Percentiles rank a stretch among this genome's conserved stretches.
Conservation (phyloP, 2,113 vertebrate species). For the Hemiscyllium ocellatum region DNA sequence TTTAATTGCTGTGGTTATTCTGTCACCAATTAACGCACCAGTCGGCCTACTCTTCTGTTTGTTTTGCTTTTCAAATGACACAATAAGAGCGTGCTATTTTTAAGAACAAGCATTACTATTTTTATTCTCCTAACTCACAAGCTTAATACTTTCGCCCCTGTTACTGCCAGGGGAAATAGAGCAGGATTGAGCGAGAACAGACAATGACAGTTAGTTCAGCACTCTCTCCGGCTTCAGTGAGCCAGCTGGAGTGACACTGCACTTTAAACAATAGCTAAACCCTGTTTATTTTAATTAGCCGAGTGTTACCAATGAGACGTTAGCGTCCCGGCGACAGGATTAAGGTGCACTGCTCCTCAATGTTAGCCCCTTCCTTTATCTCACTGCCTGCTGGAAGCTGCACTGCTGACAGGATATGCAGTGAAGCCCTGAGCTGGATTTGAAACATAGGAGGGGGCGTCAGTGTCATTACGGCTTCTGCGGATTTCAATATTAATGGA, state of each 20-base stretch:
- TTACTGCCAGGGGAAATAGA: neutral
- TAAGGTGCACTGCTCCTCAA: neutral
- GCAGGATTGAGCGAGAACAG: no score
- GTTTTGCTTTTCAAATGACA: neutral
- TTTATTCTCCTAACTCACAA: neutral
- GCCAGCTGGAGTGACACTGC: neutral
- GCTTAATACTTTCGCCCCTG: neutral
- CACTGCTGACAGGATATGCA: neutral
- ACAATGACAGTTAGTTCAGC: neutral
- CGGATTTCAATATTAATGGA: neutral
- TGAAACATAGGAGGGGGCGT: neutral
- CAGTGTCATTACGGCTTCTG: neutral
- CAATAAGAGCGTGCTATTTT: neutral
- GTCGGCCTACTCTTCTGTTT: neutral
- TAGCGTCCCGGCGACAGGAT: neutral
- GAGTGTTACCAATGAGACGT: neutral
- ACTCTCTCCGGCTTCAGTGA: no score
- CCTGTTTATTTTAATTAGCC: neutral
- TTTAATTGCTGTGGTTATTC: slow-evolving; percentile 1
- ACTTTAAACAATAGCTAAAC: neutral
- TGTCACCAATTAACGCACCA: neutral
- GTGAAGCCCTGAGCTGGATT: neutral
- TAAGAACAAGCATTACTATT: neutral
- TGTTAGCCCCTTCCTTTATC: no score
- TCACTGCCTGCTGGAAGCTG: neutral